These are phyloP conservation scores for Fulmarus glacialis DNA, from an alignment of 2,113 vertebrate species.

Conservation along the genomic window DNA sequence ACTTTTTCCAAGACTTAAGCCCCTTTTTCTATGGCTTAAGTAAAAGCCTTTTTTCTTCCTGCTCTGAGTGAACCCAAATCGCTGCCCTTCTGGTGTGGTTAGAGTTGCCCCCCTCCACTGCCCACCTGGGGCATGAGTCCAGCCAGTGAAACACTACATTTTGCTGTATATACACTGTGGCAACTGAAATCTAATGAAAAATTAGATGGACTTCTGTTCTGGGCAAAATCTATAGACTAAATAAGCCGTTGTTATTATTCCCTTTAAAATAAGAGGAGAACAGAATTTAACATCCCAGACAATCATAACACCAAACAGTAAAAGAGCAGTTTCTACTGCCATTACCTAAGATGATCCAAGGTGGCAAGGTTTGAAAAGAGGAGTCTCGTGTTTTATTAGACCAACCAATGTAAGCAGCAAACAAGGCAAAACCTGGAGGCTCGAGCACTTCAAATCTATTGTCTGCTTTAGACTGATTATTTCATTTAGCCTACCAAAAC, in stretches of 20 bases:
- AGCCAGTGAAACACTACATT: not conserved
- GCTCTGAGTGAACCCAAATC: not conserved
- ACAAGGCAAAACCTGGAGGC: not conserved
- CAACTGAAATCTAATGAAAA: not conserved
- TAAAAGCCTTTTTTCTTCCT: not conserved
- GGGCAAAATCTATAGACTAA: not conserved
- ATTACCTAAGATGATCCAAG: not conserved
- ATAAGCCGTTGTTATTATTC: not conserved
- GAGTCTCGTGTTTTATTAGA: not conserved
- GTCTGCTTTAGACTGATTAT: not conserved
- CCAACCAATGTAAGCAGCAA: not conserved
- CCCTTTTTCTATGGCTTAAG: not conserved
- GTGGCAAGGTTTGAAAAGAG: not conserved
- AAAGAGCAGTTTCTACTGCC: not conserved
- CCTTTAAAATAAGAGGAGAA: not conserved
- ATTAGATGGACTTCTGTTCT: not conserved
- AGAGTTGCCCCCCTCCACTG: not conserved
- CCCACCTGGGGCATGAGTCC: rapidly evolving
- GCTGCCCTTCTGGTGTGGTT: not conserved
- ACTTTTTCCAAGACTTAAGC: not conserved
- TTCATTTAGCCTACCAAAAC: not conserved
- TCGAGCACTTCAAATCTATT: not conserved
- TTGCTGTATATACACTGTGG: not conserved
- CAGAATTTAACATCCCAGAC: not conserved
- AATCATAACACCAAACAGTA: not conserved